Evolutionary conservation across 2,113 vertebrate species (phyloP).

Genomic region (Phrynosoma blainvillii): DNA sequence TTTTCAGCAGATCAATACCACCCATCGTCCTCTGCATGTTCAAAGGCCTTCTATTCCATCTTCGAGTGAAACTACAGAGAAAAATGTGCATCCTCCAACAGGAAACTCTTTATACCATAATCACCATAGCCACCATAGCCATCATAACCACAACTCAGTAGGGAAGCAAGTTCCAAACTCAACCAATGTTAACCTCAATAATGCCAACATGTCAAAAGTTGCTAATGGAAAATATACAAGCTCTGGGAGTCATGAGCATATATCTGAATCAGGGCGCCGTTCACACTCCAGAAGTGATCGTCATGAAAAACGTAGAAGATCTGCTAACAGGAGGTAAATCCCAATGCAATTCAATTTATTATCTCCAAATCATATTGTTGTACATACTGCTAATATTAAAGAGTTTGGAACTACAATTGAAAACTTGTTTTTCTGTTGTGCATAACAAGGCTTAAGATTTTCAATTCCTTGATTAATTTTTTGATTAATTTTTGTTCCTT

Average conservation of each 20-base stretch:
- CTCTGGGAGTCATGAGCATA: constrained; percentile 83
- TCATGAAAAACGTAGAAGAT: constrained; percentile 82
- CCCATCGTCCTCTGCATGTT: constrained; percentile 95
- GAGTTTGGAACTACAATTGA: not conserved
- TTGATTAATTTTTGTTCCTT: not conserved
- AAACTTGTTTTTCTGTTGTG: not conserved
- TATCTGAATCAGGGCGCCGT: constrained; percentile 85
- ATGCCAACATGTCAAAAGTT: constrained; percentile 93
- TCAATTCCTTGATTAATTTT: not conserved
- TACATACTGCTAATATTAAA: not conserved
- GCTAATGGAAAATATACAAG: constrained; percentile 85
- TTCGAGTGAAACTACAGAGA: constrained; percentile 86
- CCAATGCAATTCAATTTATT: constrained; percentile 10
- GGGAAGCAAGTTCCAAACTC: constrained; percentile 93
- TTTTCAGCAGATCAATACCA: constrained; percentile 94
- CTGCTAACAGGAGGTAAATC: constrained; percentile 90
- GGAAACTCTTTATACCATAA: constrained; percentile 92
- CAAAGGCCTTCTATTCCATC: constrained; percentile 92
- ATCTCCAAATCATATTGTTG: not conserved
- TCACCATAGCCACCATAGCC: constrained; percentile 82
- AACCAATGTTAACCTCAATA: constrained; percentile 99
- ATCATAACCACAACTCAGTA: constrained; percentile 88
- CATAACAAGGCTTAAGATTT: not conserved
- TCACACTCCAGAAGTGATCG: constrained; percentile 80
- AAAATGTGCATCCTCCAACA: constrained; percentile 85